Evolutionary conservation across 2,888 invertebrate species (phyloP), one percentile per base, ranked within the genome.

Genomic region (Nomada fucata): DNA sequence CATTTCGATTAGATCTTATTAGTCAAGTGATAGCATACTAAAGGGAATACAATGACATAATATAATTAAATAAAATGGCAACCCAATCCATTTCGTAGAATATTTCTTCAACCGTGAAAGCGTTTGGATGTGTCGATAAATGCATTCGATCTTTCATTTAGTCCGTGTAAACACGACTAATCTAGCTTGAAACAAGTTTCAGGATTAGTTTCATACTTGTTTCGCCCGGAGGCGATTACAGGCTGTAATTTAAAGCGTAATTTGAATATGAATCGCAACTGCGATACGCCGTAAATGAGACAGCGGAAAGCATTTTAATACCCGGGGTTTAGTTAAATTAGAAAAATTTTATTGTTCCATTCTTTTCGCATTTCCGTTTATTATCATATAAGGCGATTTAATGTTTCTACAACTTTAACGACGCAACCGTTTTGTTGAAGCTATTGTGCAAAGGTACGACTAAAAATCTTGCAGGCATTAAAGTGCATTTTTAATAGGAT

Each of bases 201-300:
- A 7, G 71, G 69, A 86, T 86, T 86, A 86, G 86, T 86, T 86
- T 79, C 74, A 64, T 72, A 76, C 69, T 81, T 76, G 71, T 77
- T 79, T 74, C 74, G 61, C 60, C 80, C 68, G 44, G 65, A 47
- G 68, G 68, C 65, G 76, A 81, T 85, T 80, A 85, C 69, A 50
- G 36, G 13, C 59, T 69, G 65, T 60, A 70, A 70, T 70, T 60
- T 47, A 70, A 29, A 61, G 61, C 18, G 61, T 52, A 57, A 67
- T 72, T 76, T 60, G 69, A 63, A 73, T 44, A 64, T 26, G 63
- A 61, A 57, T 57, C 29, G 57, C 57, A 59, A 47, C 59, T 67
- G 64, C 63, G 29, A 52, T 76, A 65, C 74, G n/a, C 47, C 36
- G 18, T 60, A 26, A 20, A 50, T 44, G 26, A 47, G n/a, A 20